Conservation (phyloP, 2,797 vertebrate genomes). For the Psittacula derbiana region DNA sequence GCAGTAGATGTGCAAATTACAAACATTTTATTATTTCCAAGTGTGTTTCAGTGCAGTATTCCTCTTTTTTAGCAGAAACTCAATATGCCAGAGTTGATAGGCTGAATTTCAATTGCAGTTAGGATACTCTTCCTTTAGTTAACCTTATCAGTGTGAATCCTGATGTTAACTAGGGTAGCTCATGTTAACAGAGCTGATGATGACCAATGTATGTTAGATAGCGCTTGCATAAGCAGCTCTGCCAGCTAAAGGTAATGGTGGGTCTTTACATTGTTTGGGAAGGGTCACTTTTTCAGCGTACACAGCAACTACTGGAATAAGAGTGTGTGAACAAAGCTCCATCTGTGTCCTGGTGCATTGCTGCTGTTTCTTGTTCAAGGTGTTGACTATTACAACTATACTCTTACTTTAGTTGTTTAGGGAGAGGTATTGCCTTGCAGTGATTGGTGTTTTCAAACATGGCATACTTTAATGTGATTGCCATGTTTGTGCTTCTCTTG, state of each 20-base stretch:
- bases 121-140: neutral
- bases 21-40: neutral
- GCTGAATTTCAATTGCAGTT: neutral
- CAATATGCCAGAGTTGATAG: neutral
- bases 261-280: neutral
- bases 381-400: neutral
- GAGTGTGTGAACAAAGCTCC: neutral
- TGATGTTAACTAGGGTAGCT: neutral
- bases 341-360: neutral
- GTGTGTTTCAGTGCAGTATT: neutral
- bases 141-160: neutral
- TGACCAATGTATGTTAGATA: neutral
- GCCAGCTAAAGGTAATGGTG: neutral
- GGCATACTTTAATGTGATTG: neutral
- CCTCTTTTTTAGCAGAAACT: neutral
- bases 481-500: neutral
- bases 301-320: neutral
- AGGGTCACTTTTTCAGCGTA: neutral
- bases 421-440: neutral
- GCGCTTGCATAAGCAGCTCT: neutral
- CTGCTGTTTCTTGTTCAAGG: neutral
- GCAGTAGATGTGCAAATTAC: neutral
- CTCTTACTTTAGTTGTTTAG: neutral
- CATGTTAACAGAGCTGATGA: neutral
- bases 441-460: neutral